Conservation (phyloP, 2,797 vertebrate species). For the Amblyopsis hoosieri region DNA sequence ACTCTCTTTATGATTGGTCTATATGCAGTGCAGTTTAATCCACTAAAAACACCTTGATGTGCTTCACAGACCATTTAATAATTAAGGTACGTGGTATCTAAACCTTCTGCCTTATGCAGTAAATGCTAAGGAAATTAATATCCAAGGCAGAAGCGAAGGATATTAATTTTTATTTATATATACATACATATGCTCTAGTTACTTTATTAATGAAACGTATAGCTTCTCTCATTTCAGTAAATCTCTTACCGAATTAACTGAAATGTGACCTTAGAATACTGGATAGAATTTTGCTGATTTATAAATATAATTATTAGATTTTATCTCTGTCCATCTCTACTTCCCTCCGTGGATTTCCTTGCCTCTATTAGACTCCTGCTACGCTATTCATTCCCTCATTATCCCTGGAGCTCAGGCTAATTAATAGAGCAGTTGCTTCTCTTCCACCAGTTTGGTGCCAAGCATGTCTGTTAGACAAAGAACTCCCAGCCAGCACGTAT, state of each 20-base stretch:
- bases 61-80: no score
- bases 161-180: no score
- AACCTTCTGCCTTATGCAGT: no score
- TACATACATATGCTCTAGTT: constrained; percentile 3
- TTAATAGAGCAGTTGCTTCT: constrained; percentile 58
- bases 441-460: constrained; percentile 50
- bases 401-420: constrained; percentile 58
- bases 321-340: background rate
- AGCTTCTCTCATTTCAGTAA: constrained; percentile 1
- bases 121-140: no score
- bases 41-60: no score
- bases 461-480: constrained; percentile 54
- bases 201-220: constrained; percentile 43
- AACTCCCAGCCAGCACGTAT: constrained; percentile 60
- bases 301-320: constrained; percentile 44
- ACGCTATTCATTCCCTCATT: constrained; percentile 5
- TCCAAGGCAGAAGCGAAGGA: no score
- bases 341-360: background rate
- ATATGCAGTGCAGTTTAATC: no score
- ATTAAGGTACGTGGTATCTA: no score
- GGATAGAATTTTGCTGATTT: constrained; percentile 63
- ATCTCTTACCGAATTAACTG: constrained; percentile 33
- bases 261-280: constrained; percentile 26
- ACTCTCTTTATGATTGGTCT: no score
- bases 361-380: constrained; percentile 1